Evolutionary conservation across 2,888 invertebrate species (phyloP), one percentile per base, ranked within the genome.

Genomic region (Lithophane semibrunnea): DNA sequence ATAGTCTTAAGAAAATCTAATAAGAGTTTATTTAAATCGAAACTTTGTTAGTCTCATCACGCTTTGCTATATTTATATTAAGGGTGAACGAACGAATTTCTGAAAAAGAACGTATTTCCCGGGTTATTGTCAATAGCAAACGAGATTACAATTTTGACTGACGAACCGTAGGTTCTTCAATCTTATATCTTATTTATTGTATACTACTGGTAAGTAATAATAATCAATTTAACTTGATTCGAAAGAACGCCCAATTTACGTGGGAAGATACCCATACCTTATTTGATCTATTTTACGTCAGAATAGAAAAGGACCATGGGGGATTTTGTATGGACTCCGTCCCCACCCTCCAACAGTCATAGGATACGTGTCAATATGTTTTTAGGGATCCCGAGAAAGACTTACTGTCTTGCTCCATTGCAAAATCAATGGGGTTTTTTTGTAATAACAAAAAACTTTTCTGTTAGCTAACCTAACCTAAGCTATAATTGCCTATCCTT

Each of bases 1-100:
- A 21, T 18, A 37, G 8, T 21, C 21, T 44, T 52, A 16, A 67
- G 42, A 29, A 75, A 58, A 52, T 69, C 56, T 42, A 44, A 44
- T 29, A n/a, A 49, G 44, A 18, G 24, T 42, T 16, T 21, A 58
- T 24, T 60, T 44, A n/a, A 52, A 79, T 75, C 29, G 12, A 37
- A 12, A 18, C 1, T 86, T 91, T 90, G 70, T 75, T 80, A 91
- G 88, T 90, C 90, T 76, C 76, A 89, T 89, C 90, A 91, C 89
- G 90, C 79, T 72, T 81, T 63, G 37, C 84, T 64, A 87, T 84
- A 80, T 83, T 87, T 91, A 91, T 92, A 90, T 92, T 90, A 91
- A 92, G 89, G 91, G 90, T 92, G 88, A 90, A 91, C 88, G 89
- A 92, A 92, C 86, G 90, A 92, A 91, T 92, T 90, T 91, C 85